Evolutionary conservation across 2,113 vertebrate species (phyloP).

Genomic region (Micromys minutus): DNA sequence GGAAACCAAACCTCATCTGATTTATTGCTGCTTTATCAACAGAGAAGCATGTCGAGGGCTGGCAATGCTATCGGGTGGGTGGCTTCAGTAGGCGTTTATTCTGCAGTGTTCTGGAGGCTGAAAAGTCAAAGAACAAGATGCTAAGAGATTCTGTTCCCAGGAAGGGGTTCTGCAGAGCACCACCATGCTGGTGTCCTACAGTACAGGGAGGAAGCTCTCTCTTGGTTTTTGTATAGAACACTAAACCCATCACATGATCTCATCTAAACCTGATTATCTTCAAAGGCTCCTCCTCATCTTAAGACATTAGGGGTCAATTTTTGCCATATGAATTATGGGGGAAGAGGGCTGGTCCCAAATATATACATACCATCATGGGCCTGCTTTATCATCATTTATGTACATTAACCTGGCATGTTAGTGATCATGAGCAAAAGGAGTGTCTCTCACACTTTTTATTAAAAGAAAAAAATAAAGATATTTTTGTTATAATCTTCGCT

Average conservation of each 20-base stretch:
- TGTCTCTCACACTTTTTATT: neutral
- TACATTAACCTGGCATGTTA: neutral
- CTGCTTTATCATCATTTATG: neutral
- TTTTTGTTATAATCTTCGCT: conserved; percentile 22
- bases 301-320: neutral
- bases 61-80: neutral
- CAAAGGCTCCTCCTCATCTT: neutral
- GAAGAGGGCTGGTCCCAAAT: neutral
- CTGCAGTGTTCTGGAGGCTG: neutral
- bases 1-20: neutral
- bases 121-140: neutral
- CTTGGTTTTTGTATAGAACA: neutral
- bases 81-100: conserved; percentile 6
- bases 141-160: neutral
- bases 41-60: neutral
- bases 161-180: neutral
- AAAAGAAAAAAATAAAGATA: neutral
- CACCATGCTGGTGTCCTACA: neutral
- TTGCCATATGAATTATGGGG: neutral
- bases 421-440: neutral
- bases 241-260: neutral
- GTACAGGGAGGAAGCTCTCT: neutral
- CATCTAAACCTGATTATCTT: neutral
- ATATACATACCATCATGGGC: neutral
- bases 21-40: neutral